Evolutionary conservation across 2,113 vertebrate genomes (phyloP), one percentile per base, ranked within the genome.

Genomic region (Ardeotis arabs): DNA sequence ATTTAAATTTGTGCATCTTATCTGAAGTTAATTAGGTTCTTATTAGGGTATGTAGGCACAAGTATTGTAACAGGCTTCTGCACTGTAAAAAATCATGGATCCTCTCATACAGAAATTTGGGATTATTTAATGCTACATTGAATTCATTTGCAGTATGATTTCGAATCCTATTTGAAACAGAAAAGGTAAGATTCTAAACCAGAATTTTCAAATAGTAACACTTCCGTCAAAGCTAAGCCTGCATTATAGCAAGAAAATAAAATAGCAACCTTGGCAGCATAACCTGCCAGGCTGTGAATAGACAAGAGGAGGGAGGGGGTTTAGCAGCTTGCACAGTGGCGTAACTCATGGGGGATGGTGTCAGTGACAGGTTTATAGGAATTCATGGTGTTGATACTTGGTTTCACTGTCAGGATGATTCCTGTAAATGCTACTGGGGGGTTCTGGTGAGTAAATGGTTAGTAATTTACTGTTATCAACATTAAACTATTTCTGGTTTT

Each of bases 351-450:
- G 90, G 44, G 90, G 91, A 87, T 97, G 93, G 72, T 39, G 92
- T 91, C 96, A 95, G 27, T 98, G 98, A 98, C 98, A 98, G 97
- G 62, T 98, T 98, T 98, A 97, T 97, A 97, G 96, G 97, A 96
- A 95, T 95, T 79, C 75, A n/a, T 83, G 93, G 86, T 96, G 98
- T 97, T 97, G 95, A 95, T 95, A 96, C 96, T 95, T 91, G 84
- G 84, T 85, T 97, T 96, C 89, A 80, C 89, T 97, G 97, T 98
- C 97, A 97, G 95, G 82, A 97, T 97, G 93, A 94, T 97, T 98
- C 96, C 94, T 87, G 56, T 96, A 97, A 98, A 92, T 89, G 93
- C 96, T 93, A 74, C 96, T 96, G 84, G 88, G 91, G 56, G 58
- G 60, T 76, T 95, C 95, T 94, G 94, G 89, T 84, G 72, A 97